Conservation (phyloP, 64 coral and sea anemone genomes). For the Dendrophyllia cribrosa region DNA sequence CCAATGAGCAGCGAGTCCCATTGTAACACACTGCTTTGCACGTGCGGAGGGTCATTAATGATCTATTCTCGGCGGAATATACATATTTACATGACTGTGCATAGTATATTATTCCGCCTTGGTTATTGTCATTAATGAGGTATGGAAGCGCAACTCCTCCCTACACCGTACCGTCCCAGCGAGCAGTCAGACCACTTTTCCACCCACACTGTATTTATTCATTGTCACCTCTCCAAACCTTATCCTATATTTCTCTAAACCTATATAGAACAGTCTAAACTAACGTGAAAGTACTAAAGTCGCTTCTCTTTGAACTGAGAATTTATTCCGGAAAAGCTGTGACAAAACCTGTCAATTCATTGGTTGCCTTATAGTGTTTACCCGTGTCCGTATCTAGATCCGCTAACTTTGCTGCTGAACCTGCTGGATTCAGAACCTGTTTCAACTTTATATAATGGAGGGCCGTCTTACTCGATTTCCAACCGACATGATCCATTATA, state of each 20-base stretch:
- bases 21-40: too few relatives aligned
- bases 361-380: not conserved
- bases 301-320: too few relatives aligned
- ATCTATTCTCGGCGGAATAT: not conserved
- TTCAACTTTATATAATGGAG: constrained; percentile 30
- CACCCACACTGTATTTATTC: not conserved
- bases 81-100: not conserved
- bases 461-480: constrained; percentile 3
- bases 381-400: too few relatives aligned
- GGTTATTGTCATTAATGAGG: not conserved
- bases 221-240: not conserved
- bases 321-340: not conserved
- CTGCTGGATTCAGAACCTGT: not conserved
- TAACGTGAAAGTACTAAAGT: too few relatives aligned
- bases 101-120: constrained; percentile 1
- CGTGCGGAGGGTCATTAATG: not conserved
- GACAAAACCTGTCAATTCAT: not conserved
- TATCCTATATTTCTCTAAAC: not conserved
- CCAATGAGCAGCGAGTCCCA: not conserved
- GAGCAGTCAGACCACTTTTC: too few relatives aligned
- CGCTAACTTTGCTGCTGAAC: not conserved
- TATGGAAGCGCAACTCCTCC: constrained; percentile 1
- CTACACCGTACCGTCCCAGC: not conserved
- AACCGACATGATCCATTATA: constrained; percentile 5
- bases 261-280: not conserved